Evolutionary conservation across 2,797 vertebrate genomes (phyloP).

Genomic region (Hydrocynus forskahlii): DNA sequence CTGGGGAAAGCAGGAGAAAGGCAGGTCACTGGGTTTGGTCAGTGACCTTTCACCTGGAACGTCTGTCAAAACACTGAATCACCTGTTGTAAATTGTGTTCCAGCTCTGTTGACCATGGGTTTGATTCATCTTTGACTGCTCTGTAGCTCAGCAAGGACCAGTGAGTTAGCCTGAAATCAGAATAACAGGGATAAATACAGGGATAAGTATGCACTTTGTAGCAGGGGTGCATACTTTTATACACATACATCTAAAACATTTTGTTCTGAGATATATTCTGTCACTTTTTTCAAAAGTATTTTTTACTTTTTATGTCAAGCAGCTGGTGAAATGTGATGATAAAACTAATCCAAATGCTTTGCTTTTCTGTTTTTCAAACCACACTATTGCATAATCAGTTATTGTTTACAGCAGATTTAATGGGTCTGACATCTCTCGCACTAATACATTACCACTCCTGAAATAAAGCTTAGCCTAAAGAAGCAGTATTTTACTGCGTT

Average conservation of each 20-base stretch:
- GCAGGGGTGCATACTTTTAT: background rate
- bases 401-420: constrained; percentile 23
- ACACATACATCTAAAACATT: background rate
- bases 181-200: constrained; percentile 4
- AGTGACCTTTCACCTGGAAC: constrained; percentile 55
- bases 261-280: background rate
- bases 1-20: constrained; percentile 44
- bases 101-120: constrained; percentile 50
- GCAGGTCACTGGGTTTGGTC: constrained; percentile 31
- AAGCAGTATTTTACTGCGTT: constrained; percentile 18
- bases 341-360: background rate
- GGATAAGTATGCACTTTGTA: too few species aligned
- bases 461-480: constrained; percentile 32
- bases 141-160: constrained; percentile 61
- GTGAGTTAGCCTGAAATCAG: constrained; percentile 51
- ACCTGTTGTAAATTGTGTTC: constrained; percentile 69
- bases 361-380: background rate
- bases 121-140: constrained; percentile 61
- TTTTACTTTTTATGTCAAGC: too few species aligned
- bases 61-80: constrained; percentile 64
- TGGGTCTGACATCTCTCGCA: constrained; percentile 9
- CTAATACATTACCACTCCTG: constrained; percentile 23
- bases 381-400: constrained; percentile 16
- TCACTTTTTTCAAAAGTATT: background rate
- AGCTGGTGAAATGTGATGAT: background rate